Evolutionary conservation across 2,888 invertebrate species (phyloP).

Genomic region (Agrilus cyanescens): DNA sequence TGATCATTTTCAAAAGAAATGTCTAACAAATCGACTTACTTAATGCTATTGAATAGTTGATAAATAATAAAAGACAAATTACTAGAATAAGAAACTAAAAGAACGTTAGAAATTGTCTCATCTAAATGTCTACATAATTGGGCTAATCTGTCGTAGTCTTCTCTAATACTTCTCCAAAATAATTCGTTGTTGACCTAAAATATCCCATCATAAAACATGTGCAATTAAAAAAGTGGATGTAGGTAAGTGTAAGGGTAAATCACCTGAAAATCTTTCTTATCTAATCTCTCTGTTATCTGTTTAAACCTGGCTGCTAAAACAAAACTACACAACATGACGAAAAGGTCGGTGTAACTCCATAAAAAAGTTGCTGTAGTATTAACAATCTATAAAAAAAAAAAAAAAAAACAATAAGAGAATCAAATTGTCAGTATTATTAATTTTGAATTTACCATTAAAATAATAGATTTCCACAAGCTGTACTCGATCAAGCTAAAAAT

Average conservation of each 20-base stretch:
- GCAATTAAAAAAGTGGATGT: background rate
- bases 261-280: constrained; percentile 6
- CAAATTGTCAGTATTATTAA: background rate
- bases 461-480: constrained; percentile 36
- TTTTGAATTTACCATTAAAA: constrained; percentile 22
- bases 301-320: constrained; percentile 53
- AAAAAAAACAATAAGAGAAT: background rate
- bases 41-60: constrained; percentile 53
- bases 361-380: constrained; percentile 51
- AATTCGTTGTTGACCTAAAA: constrained; percentile 45
- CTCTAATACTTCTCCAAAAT: constrained; percentile 51
- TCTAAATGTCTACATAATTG: constrained; percentile 48
- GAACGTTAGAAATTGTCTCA: constrained; percentile 45
- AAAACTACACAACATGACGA: constrained; percentile 61
- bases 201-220: background rate
- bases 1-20: too few relatives aligned
- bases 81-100: constrained; percentile 53
- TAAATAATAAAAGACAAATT: constrained; percentile 62
- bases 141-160: constrained; percentile 50
- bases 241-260: background rate
- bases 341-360: constrained; percentile 64
- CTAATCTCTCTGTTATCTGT: constrained; percentile 30
- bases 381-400: constrained; percentile 22
- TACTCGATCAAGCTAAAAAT: constrained; percentile 37
- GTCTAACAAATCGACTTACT: constrained; percentile 14